Evolutionary conservation across 2,797 vertebrate species (phyloP), one percentile per base, ranked within the genome.

Genomic region (Onychomys leucogaster): DNA sequence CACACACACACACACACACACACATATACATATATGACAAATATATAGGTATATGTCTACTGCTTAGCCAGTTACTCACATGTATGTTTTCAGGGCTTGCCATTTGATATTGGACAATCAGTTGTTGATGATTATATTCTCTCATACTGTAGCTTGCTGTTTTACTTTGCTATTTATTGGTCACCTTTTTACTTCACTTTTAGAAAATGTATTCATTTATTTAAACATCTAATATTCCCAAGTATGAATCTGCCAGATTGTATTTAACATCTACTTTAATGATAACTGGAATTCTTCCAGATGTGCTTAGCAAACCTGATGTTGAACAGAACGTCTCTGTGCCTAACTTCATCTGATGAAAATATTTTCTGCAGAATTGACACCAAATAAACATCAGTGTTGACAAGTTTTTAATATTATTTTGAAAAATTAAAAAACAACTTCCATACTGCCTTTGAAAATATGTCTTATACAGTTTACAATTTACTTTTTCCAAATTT

Each of bases 241-340:
- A 92, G 25, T 55, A 75, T 91, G 46, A 96, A 52, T 90, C 55
- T 88, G 55, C 41, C 57, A 82, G 81, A 73, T 85, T 95, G 12
- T 92, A 94, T 77, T 89, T 92, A 93, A 82, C 65, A 87, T 61
- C 86, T 93, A 29, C 37, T 90, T 89, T 95, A 91, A 92, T 92
- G 27, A 90, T 90, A n/a, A 89, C 69, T 59, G 52, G 17, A 90
- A 65, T 57, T 57, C 27, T 94, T 92, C 34, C 73, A 94, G 10
- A 34, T 75, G 37, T 57, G 63, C 2, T 41, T 89, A 57, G n/a
- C 57, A 84, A 84, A 83, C 25, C 25, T 41, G 63, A n/a, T 11
- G 25, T 25, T 71, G 52, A 96, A 52, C 7, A 96, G 29, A 91
- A 69, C 41, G 25, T 52, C 81, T 94, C 49, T 46, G 14, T 71